Conservation (phyloP, 2,888 invertebrate genomes). For the Disparrhopalites patrizii region DNA sequence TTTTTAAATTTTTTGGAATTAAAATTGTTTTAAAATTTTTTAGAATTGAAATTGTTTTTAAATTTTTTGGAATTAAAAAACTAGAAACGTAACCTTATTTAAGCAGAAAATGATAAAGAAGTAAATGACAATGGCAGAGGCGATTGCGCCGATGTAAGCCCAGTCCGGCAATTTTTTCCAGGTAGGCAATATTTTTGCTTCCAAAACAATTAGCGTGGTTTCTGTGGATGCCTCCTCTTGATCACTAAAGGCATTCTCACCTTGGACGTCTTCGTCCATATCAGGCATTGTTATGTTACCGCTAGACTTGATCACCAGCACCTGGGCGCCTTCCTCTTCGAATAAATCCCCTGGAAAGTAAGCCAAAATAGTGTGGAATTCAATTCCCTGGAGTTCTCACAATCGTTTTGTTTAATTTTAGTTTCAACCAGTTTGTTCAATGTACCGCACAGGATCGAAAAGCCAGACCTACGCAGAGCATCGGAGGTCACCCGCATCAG, state of each 20-base stretch:
- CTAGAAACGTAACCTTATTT: conserved; percentile 11
- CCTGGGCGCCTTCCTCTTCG: conserved; percentile 2
- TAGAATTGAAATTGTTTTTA: too few relatives aligned
- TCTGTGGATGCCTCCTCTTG: conserved; percentile 5
- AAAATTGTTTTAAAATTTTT: too few relatives aligned
- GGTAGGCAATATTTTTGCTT: too few relatives aligned
- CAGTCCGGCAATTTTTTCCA: conserved; percentile 11
- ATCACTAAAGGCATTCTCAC: not conserved
- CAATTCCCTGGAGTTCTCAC: not conserved
- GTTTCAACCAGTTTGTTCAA: not conserved
- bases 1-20: too few relatives aligned
- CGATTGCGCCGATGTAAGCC: conserved; percentile 14
- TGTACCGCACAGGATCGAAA: too few relatives aligned
- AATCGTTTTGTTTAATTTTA: not conserved
- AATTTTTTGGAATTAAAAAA: not conserved
- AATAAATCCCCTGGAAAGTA: conserved; percentile 11
- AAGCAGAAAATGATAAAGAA: conserved; percentile 6
- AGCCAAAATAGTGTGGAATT: not conserved
- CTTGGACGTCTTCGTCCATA: conserved; percentile 1
- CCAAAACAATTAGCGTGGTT: too few relatives aligned
- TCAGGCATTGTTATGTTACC: conserved; percentile 6
- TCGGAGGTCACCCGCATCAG: conserved; percentile 10
- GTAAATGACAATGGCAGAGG: not conserved
- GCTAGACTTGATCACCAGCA: not conserved
- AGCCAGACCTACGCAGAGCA: conserved; percentile 8